Percentiles rank a stretch among this genome's conserved stretches.
Conservation (phyloP, 2,888 invertebrate genomes). For the Spisula solida region DNA sequence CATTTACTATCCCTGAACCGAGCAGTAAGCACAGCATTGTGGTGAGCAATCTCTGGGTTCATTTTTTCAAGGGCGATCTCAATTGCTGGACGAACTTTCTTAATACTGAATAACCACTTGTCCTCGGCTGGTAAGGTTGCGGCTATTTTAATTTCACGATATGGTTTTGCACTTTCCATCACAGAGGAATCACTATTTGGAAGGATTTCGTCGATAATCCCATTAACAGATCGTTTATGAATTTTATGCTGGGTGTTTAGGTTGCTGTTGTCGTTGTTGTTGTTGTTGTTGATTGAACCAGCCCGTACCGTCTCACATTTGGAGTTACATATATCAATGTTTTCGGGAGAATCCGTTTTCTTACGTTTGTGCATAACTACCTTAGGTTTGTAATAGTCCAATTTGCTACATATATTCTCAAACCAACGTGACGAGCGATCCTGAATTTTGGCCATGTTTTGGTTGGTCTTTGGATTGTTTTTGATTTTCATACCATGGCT, state of each 20-base stretch:
- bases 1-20: slow-evolving; percentile 77
- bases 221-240: background rate
- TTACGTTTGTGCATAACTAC: background rate
- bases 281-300: background rate
- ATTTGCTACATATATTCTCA: slow-evolving; percentile 1
- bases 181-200: background rate
- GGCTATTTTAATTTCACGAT: slow-evolving; percentile 71
- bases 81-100: slow-evolving; percentile 84
- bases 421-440: background rate
- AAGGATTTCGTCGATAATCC: background rate
- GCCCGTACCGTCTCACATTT: background rate
- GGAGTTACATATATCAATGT: background rate
- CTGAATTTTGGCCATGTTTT: background rate
- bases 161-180: background rate
- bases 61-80: slow-evolving; percentile 82
- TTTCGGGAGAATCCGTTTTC: too few species aligned
- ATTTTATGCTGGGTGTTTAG: background rate
- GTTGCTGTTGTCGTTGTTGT: too few species aligned
- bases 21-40: slow-evolving; percentile 55
- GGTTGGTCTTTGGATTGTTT: background rate
- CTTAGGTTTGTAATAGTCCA: background rate
- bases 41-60: slow-evolving; percentile 48
- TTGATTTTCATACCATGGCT: background rate
- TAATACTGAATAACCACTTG: slow-evolving; percentile 75
- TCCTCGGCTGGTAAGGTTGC: slow-evolving; percentile 78